Evolutionary conservation across 2,888 invertebrate genomes (phyloP).

Genomic region (Colostygia pectinataria): DNA sequence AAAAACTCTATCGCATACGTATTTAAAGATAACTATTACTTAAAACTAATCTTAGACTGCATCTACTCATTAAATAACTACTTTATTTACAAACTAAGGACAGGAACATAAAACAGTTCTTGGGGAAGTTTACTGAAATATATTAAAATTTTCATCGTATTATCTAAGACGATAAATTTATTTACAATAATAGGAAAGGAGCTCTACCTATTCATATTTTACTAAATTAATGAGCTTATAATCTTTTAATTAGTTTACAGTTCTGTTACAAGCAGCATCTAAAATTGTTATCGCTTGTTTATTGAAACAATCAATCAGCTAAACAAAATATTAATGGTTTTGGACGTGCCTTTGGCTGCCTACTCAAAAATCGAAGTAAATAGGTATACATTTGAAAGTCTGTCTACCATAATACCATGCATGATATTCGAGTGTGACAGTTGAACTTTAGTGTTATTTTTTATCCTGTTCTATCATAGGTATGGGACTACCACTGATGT

Average conservation of each 20-base stretch:
- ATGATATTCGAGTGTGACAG: too few relatives aligned
- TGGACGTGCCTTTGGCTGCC: too few relatives aligned
- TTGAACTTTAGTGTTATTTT: too few relatives aligned
- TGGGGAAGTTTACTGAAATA: slow-evolving; percentile 75
- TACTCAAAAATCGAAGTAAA: too few relatives aligned
- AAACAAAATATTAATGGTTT: too few relatives aligned
- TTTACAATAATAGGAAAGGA: slow-evolving; percentile 70
- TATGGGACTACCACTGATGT: slow-evolving; percentile 50
- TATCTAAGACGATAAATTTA: slow-evolving; percentile 62
- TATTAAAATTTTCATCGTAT: slow-evolving; percentile 71
- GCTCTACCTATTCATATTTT: slow-evolving; percentile 69
- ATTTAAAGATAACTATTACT: slow-evolving; percentile 37
- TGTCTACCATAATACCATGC: too few relatives aligned
- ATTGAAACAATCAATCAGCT: too few relatives aligned
- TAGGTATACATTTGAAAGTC: too few relatives aligned
- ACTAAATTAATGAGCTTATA: slow-evolving; percentile 70
- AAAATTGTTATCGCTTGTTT: slow-evolving; percentile 23
- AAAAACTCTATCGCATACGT: slow-evolving; percentile 57
- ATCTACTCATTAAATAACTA: slow-evolving; percentile 57
- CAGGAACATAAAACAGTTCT: slow-evolving; percentile 82
- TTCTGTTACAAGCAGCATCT: slow-evolving; percentile 66
- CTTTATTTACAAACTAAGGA: slow-evolving; percentile 77
- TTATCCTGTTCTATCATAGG: too few relatives aligned
- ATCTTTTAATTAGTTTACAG: slow-evolving; percentile 61
- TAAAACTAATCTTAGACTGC: slow-evolving; percentile 47